Evolutionary conservation across 2,888 invertebrate genomes (phyloP).

Genomic region (Copidosoma aretas): DNA sequence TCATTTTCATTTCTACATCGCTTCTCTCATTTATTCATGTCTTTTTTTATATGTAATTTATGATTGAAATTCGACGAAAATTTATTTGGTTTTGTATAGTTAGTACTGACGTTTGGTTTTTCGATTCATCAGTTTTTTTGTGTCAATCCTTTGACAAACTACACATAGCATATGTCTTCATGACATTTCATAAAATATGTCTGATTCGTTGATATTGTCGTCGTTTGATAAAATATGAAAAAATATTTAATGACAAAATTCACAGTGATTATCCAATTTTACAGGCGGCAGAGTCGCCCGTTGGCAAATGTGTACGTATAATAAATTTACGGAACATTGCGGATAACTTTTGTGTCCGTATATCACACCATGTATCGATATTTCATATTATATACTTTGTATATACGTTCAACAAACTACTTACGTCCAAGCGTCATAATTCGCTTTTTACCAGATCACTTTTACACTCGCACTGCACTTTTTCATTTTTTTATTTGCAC

Average conservation of each 20-base stretch:
- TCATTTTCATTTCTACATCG: neutral
- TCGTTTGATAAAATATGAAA: constrained; percentile 13
- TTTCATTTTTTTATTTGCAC: constrained; percentile 26
- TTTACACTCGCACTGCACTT: constrained; percentile 39
- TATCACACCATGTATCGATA: constrained; percentile 14
- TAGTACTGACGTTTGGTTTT: constrained; percentile 29
- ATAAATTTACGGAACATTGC: constrained; percentile 45
- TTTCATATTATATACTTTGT: constrained; percentile 22
- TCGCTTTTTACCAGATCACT: constrained; percentile 35
- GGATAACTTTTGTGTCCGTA: constrained; percentile 9
- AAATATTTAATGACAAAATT: constrained; percentile 1
- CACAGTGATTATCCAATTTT: constrained; percentile 56
- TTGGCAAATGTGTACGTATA: constrained; percentile 69
- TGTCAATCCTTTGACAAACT: too few species aligned
- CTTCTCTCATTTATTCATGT: constrained; percentile 12
- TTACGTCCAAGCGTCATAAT: constrained; percentile 41
- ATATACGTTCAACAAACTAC: constrained; percentile 37
- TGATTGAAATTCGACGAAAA: neutral
- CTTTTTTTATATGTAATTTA: constrained; percentile 8
- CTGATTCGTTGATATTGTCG: constrained; percentile 8
- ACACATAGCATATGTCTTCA: neutral
- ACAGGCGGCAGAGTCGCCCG: constrained; percentile 64
- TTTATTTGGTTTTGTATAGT: constrained; percentile 17
- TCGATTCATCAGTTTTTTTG: constrained; percentile 10
- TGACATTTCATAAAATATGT: constrained; percentile 13